phyloP scores from a whole-genome alignment of 2,888 invertebrate species.

The Graphium colonna region DNA sequence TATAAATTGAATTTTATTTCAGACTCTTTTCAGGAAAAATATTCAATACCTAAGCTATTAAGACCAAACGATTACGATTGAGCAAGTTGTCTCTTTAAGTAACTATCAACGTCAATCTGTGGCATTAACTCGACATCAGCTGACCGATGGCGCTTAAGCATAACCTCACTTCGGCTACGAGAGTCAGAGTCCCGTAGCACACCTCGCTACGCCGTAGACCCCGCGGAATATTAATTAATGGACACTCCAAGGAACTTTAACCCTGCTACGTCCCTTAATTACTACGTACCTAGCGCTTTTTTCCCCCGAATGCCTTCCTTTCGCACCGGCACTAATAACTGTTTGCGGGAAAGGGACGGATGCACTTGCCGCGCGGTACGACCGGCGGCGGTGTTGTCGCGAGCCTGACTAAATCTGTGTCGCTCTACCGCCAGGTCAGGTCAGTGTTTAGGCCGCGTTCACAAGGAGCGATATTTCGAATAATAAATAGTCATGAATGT shows the following conservation, averaged over 20 bases:
- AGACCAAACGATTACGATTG: not conserved
- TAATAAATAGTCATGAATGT: slow-evolving; percentile 20
- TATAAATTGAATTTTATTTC: no score
- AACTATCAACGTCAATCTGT: not conserved
- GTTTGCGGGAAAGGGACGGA: slow-evolving; percentile 51
- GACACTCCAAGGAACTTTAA: slow-evolving; percentile 31
- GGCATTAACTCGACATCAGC: slow-evolving; percentile 11
- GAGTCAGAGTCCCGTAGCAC: not conserved
- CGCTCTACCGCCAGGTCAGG: slow-evolving; percentile 70
- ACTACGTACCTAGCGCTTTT: slow-evolving; percentile 43
- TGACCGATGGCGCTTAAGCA: slow-evolving; percentile 6
- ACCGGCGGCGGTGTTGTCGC: slow-evolving; percentile 64
- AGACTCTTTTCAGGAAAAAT: no score
- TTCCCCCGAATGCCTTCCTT: slow-evolving; percentile 34
- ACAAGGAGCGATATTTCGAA: slow-evolving; percentile 25
- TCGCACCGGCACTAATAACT: slow-evolving; percentile 48
- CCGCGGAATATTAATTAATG: slow-evolving; percentile 27
- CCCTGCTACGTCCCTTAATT: slow-evolving; percentile 42
- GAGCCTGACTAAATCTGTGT: slow-evolving; percentile 77
- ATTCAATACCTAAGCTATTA: not conserved
- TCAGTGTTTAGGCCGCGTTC: slow-evolving; percentile 53
- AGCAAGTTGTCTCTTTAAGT: not conserved
- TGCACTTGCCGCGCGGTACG: slow-evolving; percentile 42
- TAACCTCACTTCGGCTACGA: slow-evolving; percentile 10
- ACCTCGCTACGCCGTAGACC: not conserved